Base-by-base conservation (phyloP, 53 echinoderm and acorn worm genomes). In the Hippasteria phrygiana region DNA sequence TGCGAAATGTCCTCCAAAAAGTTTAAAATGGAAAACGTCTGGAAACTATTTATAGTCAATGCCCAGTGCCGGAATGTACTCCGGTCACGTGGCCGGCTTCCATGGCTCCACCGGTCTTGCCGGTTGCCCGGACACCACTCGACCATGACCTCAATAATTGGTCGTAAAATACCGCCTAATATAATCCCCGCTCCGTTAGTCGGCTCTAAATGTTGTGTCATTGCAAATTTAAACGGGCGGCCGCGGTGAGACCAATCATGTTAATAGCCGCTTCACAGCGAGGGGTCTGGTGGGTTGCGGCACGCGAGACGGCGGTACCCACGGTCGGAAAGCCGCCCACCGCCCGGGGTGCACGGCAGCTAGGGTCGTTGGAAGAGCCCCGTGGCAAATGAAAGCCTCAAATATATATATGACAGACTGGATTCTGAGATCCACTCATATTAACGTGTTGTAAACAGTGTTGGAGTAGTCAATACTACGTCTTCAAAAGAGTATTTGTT, bases 91-190 rank as follows among this genome's bases (percentile, higher is more conserved):
- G 85, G 51, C 70, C 50, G 48, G 50, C 70, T 29, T 48, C 39
- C 79, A 13, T 24, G 37, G 78, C 79, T 55, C 56, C 35, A 36
- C 55, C 50, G 71, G 71, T 28, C 82, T 24, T 31, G 18, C 5
- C 34, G 64, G 82, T 64, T 82, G 64, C 29, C 18, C 13, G 65
- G 67, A 46, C 41, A 43, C 55, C 24, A 13, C 1, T 85, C 85
- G 85, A 71, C 85, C 85, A 46, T 85, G 85, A 85, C 85, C 85
- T 51, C 54, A 47, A 71, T 85, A 85, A 85, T 85, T 85, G 85
- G 71, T 53, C 70, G 71, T 85, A 85, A 79, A 81, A 85, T 51
- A 36, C 69, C 50, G 53, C 53, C 50, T 38, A 55, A 36, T 79
- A 56, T 40, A 39, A 24, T 42, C 17, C 64, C 64, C 51, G 51